phyloP scores from a whole-genome alignment of 2,113 vertebrate species.

The human (Homo sapiens) region DNA sequence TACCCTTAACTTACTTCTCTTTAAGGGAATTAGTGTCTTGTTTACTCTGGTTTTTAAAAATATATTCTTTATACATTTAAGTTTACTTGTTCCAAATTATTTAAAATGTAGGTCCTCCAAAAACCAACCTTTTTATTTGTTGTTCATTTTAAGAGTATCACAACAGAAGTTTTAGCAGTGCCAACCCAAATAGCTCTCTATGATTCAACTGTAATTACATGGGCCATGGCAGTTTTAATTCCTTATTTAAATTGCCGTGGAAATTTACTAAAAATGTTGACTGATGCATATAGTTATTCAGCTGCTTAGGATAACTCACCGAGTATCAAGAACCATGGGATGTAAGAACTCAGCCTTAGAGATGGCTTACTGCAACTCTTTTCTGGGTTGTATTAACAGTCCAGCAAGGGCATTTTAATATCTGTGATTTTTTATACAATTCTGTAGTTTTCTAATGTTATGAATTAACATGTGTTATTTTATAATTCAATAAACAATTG shows the following conservation, averaged over 20 bases:
- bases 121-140: conserved; percentile 43
- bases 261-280: conserved; percentile 46
- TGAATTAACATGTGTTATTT: neutral
- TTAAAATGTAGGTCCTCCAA: conserved; percentile 42
- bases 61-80: conserved; percentile 54
- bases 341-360: neutral
- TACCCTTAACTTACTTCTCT: conserved; percentile 68
- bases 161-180: conserved; percentile 40
- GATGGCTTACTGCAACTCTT: neutral
- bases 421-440: neutral
- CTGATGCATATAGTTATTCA: conserved; percentile 31
- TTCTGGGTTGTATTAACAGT: neutral
- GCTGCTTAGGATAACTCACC: conserved; percentile 57
- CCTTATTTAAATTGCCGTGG: conserved; percentile 33
- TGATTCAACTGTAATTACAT: conserved; percentile 52
- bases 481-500: conserved; percentile 17
- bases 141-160: conserved; percentile 58
- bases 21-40: conserved; percentile 72
- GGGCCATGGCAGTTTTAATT: conserved; percentile 43
- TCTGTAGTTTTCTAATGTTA: neutral
- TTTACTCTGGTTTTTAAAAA: conserved; percentile 72
- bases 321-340: conserved; percentile 16
- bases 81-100: conserved; percentile 57
- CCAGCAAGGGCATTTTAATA: neutral
- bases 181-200: conserved; percentile 33